Evolutionary conservation across 2,113 vertebrate genomes (phyloP).

Genomic region (Pseudorectes ferrugineus): DNA sequence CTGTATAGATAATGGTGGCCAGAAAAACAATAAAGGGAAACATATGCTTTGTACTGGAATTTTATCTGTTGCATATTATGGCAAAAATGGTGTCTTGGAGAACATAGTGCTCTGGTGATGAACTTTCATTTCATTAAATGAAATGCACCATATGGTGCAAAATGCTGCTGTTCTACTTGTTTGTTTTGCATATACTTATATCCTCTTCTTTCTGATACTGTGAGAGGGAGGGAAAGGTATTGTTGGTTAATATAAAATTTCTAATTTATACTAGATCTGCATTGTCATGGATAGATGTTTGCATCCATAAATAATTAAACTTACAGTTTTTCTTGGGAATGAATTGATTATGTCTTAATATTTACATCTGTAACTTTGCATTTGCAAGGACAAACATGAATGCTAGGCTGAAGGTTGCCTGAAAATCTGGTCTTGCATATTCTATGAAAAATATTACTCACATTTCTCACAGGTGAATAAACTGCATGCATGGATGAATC

Average conservation of each 20-base stretch:
- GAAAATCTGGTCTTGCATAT: slow-evolving; percentile 24
- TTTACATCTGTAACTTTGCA: not conserved
- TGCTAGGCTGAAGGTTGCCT: not conserved
- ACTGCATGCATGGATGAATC: not conserved
- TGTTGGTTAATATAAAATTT: not conserved
- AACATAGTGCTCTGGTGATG: not conserved
- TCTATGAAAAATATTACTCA: slow-evolving; percentile 25
- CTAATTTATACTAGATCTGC: not conserved
- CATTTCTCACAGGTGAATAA: slow-evolving; percentile 53
- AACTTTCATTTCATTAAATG: not conserved
- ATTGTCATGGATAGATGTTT: not conserved
- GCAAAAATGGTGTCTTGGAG: not conserved
- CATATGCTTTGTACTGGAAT: not conserved
- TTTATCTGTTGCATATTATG: not conserved
- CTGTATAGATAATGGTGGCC: not conserved
- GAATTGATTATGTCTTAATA: not conserved
- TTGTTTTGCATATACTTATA: not conserved
- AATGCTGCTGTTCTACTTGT: not conserved
- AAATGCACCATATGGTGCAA: not conserved
- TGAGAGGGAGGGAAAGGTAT: not conserved
- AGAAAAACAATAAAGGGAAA: not conserved
- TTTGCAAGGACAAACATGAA: slow-evolving; percentile 21
- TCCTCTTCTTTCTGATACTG: not conserved
- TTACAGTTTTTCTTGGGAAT: not conserved
- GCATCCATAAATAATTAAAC: not conserved